phyloP scores from a whole-genome alignment of 2,888 invertebrate genomes.

The Rhagonycha lutea region DNA sequence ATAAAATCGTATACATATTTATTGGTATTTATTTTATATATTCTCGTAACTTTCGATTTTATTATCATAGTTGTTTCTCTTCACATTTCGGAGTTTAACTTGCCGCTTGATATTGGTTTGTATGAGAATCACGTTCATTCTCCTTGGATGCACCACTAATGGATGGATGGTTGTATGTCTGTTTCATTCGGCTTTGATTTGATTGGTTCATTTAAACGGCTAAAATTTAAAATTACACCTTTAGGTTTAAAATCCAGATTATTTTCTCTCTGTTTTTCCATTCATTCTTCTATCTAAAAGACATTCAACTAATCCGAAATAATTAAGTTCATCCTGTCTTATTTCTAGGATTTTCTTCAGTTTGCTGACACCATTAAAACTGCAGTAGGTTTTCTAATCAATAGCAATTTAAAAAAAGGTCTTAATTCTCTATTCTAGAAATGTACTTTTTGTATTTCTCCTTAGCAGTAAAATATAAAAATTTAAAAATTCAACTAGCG shows the following conservation, averaged over 20 bases:
- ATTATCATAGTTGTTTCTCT: not conserved
- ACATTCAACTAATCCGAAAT: constrained; percentile 14
- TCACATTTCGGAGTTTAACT: not conserved
- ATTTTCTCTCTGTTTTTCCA: constrained; percentile 6
- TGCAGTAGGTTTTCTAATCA: constrained; percentile 10
- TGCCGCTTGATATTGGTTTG: constrained; percentile 1
- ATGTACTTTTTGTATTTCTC: not conserved
- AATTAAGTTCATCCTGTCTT: constrained; percentile 17
- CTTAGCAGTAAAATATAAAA: not conserved
- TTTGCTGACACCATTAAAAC: constrained; percentile 10
- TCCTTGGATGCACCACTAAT: constrained; percentile 18
- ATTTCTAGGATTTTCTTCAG: constrained; percentile 11
- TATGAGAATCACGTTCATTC: constrained; percentile 21
- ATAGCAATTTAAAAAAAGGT: constrained; percentile 1
- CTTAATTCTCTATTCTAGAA: not conserved
- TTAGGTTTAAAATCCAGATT: constrained; percentile 3
- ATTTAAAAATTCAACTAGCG: not conserved
- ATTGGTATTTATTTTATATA: not conserved
- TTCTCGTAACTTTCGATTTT: not conserved
- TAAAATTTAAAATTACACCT: constrained; percentile 16
- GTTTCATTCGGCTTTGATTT: constrained; percentile 16
- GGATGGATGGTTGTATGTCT: constrained; percentile 18
- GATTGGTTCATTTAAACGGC: constrained; percentile 16
- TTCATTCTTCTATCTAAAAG: constrained; percentile 11
- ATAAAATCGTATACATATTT: not conserved